phyloP scores from a whole-genome alignment of 2,113 vertebrate genomes.

The Phalacrocorax carbo region DNA sequence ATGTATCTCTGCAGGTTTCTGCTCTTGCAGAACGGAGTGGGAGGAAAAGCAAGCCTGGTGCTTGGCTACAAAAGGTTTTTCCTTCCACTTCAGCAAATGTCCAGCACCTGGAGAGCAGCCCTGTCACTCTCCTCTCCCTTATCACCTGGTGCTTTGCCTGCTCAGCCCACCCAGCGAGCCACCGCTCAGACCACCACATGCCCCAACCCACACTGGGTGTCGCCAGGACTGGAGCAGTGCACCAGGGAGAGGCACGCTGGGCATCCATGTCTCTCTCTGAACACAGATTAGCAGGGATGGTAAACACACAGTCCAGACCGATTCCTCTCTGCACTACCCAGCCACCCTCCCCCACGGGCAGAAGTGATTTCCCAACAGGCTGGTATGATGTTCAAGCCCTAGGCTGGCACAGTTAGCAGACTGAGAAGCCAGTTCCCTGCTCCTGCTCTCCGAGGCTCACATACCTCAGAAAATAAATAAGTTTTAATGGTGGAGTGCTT shows the following conservation, averaged over 20 bases:
- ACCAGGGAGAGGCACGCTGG: neutral
- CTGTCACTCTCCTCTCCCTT: neutral
- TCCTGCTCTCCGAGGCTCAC: neutral
- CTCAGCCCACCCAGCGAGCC: neutral
- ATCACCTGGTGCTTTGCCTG: neutral
- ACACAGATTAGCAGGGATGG: neutral
- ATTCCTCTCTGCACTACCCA: neutral
- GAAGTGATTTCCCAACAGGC: neutral
- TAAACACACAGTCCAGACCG: neutral
- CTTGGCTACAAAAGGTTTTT: neutral
- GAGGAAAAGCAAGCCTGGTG: neutral
- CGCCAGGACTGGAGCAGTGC: neutral
- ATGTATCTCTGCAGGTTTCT: slow-evolving; percentile 17
- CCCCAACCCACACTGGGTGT: fast-evolving
- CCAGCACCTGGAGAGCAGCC: neutral
- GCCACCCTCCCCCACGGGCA: neutral
- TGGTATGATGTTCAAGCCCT: neutral
- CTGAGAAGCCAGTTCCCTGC: neutral
- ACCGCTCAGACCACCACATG: neutral
- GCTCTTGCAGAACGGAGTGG: neutral
- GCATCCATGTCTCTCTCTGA: neutral
- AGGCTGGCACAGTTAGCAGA: neutral
- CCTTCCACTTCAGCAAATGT: neutral
- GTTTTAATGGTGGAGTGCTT: neutral
- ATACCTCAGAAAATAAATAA: neutral